Evolutionary conservation across 1,140 invertebrate genomes (phyloP), one percentile per base, ranked within the genome.

Genomic region (Drosophila arizonae): DNA sequence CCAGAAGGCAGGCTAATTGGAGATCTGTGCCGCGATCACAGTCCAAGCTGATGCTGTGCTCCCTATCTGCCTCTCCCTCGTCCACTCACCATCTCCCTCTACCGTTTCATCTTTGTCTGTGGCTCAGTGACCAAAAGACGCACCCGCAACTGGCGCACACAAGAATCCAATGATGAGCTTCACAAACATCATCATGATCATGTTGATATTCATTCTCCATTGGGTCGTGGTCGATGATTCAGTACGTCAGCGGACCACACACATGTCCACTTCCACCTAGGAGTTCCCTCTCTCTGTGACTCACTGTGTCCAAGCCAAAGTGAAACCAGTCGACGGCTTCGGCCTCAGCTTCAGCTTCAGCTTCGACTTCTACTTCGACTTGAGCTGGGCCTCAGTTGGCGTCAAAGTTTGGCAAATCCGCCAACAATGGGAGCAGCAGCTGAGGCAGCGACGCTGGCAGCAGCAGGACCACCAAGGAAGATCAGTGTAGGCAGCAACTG

Each of bases 1-100:
- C 78, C 84, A 91, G 90, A 91, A 91, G 90, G 90, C 90, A 91
- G 90, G 88, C 90, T 91, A 91, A 91, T 91, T 91, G 90, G 87
- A 90, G 90, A 91, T 91, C 87, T 87, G 82, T 68, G 79, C 87
- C 77, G 82, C 82, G 78, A 90, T 90, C 82, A 67, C 79, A 77
- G 63, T 62, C 71, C 74, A 69, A 60, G 64, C 54, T 33, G 43
- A 50, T 11, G 46, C 43, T 45, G 43, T 45, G n/a, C 15, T 46
- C n/a, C 43, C 8, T 17, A 46, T 46, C 43, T 46, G 36, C 43
- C 43, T 17, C 15, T 9, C 15, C 15, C 43, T 9, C 43, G 26
- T 1, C 21, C 24, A 30, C 28, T 9, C 43, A 26, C 3, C 21
- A 11, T 24, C 21, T 26, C 4, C 4, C 45, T 45, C n/a, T 17